These are phyloP conservation scores for Danio rerio DNA, from an alignment of 2,113 vertebrate genomes.

Conservation along the genomic window GRCz12tu NC_133177.1:26546001-26546500, in stretches of 20 bases:
- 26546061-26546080: conserved; percentile 30
- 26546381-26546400: conserved; percentile 52
- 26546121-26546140: conserved; percentile 1
- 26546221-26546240: conserved; percentile 28
- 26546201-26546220: conserved; percentile 12
- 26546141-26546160: conserved; percentile 4
- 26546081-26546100: conserved; percentile 11
- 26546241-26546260: conserved; percentile 25
- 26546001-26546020: conserved; percentile 31
- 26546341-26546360: conserved; percentile 47
- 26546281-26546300: conserved; percentile 38
- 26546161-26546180: conserved; percentile 30
- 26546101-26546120: not conserved
- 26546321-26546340: conserved; percentile 46
- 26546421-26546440: conserved; percentile 51
- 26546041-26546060: conserved; percentile 7
- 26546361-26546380: conserved; percentile 58
- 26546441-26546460: conserved; percentile 25
- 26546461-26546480: conserved; percentile 40
- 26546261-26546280: not conserved
- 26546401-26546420: conserved; percentile 55
- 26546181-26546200: conserved; percentile 20
- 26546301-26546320: conserved; percentile 46
- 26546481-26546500: conserved; percentile 31
- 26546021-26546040: not conserved